These are phyloP conservation scores for Lamellibrachia columna DNA, from an alignment of 2,888 invertebrate genomes.

Conservation along the genomic window DNA sequence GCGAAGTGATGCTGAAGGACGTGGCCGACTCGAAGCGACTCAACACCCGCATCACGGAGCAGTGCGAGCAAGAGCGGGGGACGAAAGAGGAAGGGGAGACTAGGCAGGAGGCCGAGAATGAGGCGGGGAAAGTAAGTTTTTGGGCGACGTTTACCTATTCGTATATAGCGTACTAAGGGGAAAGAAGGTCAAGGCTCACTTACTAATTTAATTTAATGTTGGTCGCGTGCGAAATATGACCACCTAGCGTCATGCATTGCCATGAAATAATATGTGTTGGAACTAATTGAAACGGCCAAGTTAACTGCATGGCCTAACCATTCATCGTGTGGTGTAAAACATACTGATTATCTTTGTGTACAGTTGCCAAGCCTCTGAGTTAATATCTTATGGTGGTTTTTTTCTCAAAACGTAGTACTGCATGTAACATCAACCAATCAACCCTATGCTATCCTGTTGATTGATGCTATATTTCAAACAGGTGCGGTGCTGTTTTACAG, in stretches of 20 bases:
- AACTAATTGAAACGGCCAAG: not conserved
- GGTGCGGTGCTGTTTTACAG: no score
- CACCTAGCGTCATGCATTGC: not conserved
- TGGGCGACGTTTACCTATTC: no score
- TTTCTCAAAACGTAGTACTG: no score
- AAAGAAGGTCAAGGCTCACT: not conserved
- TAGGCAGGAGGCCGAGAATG: not conserved
- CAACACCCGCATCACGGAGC: slow-evolving; percentile 72
- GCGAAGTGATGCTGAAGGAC: slow-evolving; percentile 99
- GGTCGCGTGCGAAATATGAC: no score
- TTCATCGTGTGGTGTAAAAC: not conserved
- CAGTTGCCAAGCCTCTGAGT: no score
- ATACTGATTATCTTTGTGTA: no score
- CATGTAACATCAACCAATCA: no score
- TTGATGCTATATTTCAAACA: no score
- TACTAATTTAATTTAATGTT: no score
- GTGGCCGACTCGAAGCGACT: slow-evolving; percentile 94
- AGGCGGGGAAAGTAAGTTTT: not conserved
- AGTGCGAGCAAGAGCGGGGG: slow-evolving; percentile 24
- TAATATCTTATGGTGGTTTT: no score
- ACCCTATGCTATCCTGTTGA: no score
- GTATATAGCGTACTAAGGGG: not conserved
- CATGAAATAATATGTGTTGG: not conserved
- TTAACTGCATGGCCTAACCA: not conserved
- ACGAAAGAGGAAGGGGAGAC: not conserved